A percentile compares a stretch with the other conserved stretches of the same genome.
Conservation (phyloP, 2,797 vertebrate genomes). For the Nyctibius grandis region DNA sequence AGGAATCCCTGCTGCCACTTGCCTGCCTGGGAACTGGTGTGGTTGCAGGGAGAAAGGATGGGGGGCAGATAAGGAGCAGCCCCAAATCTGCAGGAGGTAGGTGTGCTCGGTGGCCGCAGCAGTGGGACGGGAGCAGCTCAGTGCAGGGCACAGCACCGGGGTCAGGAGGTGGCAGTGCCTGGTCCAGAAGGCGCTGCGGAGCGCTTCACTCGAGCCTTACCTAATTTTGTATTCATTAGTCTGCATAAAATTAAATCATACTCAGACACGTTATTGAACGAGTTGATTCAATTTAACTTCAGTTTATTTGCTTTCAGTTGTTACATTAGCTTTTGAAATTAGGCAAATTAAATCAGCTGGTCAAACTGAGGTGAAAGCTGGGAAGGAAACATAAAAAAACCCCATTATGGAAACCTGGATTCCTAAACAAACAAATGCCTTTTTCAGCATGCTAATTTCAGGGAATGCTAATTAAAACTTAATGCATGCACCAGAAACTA, state of each 20-base stretch:
- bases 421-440: constrained; percentile 62
- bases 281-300: constrained; percentile 63
- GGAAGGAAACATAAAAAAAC: constrained; percentile 4
- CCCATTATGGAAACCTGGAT: neutral
- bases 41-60: neutral
- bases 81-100: neutral
- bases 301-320: constrained; percentile 69
- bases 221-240: constrained; percentile 60
- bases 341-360: constrained; percentile 61
- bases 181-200: neutral
- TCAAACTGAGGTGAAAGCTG: constrained; percentile 16
- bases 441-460: constrained; percentile 26
- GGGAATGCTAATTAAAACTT: constrained; percentile 51
- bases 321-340: constrained; percentile 54
- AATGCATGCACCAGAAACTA: constrained; percentile 32
- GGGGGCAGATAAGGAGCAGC: neutral
- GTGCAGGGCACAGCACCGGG: fast-evolving
- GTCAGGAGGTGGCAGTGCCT: constrained; percentile 32
- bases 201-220: neutral
- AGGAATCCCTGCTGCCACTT: neutral
- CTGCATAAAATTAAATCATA: constrained; percentile 69
- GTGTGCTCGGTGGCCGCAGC: fast-evolving
- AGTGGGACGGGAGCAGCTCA: neutral
- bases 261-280: constrained; percentile 42
- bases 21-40: neutral